Evolutionary conservation across 2,888 invertebrate species (phyloP), one percentile per base, ranked within the genome.

Genomic region (Aleiodes testaceus): DNA sequence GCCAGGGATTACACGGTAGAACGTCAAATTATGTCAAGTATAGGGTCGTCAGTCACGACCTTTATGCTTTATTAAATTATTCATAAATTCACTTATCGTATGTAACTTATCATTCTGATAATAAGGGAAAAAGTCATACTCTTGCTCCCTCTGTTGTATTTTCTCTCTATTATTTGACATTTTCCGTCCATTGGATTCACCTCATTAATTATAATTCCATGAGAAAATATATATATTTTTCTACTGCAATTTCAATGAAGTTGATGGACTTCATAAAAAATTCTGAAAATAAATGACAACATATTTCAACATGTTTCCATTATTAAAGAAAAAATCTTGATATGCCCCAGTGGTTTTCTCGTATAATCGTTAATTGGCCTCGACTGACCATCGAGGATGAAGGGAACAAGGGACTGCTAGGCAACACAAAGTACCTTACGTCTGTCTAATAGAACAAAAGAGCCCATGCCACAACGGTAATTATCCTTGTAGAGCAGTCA

Each of bases 391-490:
- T 59, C 36, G 36, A 36, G 36, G 4, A 36, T 6, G 9, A 36
- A 59, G 4, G 36, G 36, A 42, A 36, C 36, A 59, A 42, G 59
- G 59, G 18, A 59, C 16, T 36, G 59, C 36, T n/a, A 59, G 42
- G 59, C 18, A 59, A 14, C 42, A 59, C 59, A 59, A 59, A 59
- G 59, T 59, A 59, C 59, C 59, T 59, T 59, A 59, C 59, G 59
- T 42, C 59, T 42, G 59, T 59, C 59, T 42, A 36, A 14, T 11
- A 14, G 80, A 81, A 86, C 83, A 85, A 85, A 85, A 85, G 85
- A 81, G 77, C 55, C 55, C 55, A 55, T 14, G 79, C 80, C 79
- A 76, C 77, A 74, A 76, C 81, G 80, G 81, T 84, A 86, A 83
- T 82, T 82, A 85, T 85, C 82, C 81, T 80, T 50, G 59, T 59